Evolutionary conservation across 2,888 invertebrate genomes (phyloP).

Genomic region (Ectemnius continuus): DNA sequence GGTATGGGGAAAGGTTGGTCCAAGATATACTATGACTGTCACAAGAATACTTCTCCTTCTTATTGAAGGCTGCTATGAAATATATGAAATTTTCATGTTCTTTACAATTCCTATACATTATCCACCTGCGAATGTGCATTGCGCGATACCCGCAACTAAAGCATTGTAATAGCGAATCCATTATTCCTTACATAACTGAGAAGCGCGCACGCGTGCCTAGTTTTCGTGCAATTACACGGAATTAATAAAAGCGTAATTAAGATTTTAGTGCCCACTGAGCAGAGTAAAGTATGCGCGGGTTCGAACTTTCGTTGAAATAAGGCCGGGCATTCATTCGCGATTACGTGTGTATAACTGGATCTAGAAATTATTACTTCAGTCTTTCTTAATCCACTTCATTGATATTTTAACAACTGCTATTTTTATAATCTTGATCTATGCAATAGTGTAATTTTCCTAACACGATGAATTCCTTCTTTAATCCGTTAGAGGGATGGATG

Average conservation of each 20-base stretch:
- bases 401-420: too few species aligned
- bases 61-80: too few species aligned
- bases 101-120: slow-evolving; percentile 31
- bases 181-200: slow-evolving; percentile 74
- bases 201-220: slow-evolving; percentile 65
- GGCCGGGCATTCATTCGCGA: not conserved
- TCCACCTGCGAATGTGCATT: slow-evolving; percentile 67
- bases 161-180: slow-evolving; percentile 67
- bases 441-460: too few species aligned
- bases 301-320: slow-evolving; percentile 9
- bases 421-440: too few species aligned
- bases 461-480: too few species aligned
- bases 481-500: too few species aligned
- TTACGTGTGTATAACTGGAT: not conserved
- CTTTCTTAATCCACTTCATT: too few species aligned
- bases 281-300: slow-evolving; percentile 38
- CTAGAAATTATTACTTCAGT: too few species aligned
- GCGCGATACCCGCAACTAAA: slow-evolving; percentile 60
- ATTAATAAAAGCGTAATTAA: slow-evolving; percentile 71
- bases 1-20: too few species aligned
- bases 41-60: too few species aligned
- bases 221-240: slow-evolving; percentile 71
- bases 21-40: too few species aligned
- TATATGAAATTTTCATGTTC: too few species aligned
- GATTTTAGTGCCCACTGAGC: slow-evolving; percentile 67